Conservation (phyloP, 2,113 vertebrate genomes). For the Xenopus laevis region DNA sequence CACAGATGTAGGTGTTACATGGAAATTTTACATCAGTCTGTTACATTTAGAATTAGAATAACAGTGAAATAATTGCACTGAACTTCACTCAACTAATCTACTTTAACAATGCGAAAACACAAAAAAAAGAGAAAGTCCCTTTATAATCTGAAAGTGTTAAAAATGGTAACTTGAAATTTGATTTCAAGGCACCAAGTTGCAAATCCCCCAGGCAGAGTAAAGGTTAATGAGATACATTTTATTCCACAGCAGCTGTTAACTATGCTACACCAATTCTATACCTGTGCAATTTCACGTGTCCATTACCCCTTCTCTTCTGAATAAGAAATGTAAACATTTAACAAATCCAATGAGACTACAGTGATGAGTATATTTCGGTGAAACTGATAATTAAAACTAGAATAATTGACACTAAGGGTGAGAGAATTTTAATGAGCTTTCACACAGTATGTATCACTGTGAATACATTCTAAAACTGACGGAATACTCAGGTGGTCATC, state of each 20-base stretch:
- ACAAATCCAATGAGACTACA: conserved; percentile 1
- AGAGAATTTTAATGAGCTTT: conserved; percentile 20
- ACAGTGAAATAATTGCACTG: no score
- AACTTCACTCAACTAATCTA: no score
- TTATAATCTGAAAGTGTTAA: neutral
- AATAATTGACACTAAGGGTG: conserved; percentile 19
- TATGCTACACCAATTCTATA: neutral
- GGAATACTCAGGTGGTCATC: neutral
- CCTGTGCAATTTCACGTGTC: neutral
- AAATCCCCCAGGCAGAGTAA: neutral
- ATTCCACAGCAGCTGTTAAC: neutral
- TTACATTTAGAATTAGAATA: no score
- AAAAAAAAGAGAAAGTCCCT: neutral
- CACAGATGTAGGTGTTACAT: no score
- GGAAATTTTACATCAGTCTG: no score
- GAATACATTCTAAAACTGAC: conserved; percentile 11
- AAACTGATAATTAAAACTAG: conserved; percentile 33
- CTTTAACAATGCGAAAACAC: no score
- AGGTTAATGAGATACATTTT: conserved; percentile 3
- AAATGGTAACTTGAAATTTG: neutral
- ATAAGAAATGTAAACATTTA: conserved; percentile 3
- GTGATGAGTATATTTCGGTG: conserved; percentile 16
- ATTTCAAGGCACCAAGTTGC: neutral
- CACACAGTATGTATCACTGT: conserved; percentile 21
- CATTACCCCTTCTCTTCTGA: neutral